phyloP scores from a whole-genome alignment of 2,113 vertebrate genomes.

The Noctilio leporinus region DNA sequence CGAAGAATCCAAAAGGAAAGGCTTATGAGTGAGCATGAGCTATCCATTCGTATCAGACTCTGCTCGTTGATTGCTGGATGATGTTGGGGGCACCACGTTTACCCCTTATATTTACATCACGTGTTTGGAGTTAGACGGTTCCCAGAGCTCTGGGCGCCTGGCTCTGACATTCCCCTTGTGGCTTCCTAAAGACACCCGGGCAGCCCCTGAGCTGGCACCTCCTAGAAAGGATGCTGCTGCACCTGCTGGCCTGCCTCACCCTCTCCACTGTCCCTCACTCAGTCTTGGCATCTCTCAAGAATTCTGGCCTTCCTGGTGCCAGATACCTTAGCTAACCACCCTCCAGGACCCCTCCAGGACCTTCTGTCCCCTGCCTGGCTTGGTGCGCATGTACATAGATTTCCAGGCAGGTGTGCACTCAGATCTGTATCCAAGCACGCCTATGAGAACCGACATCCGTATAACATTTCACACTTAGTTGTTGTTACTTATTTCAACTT shows the following conservation, averaged over 20 bases:
- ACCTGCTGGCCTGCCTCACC: background rate
- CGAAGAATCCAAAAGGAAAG: background rate
- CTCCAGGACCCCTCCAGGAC: background rate
- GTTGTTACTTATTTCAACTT: background rate
- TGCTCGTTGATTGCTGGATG: background rate
- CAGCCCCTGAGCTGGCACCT: background rate
- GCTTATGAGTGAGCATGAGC: background rate
- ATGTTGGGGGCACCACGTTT: background rate
- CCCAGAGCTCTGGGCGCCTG: background rate
- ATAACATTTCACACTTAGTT: background rate
- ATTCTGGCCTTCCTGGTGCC: background rate
- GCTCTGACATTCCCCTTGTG: background rate
- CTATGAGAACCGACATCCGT: rapidly evolving
- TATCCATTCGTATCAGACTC: rapidly evolving
- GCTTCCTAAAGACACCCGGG: background rate
- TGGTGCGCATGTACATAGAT: too few relatives aligned
- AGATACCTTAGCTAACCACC: background rate
- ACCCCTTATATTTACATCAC: background rate
- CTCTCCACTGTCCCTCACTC: background rate
- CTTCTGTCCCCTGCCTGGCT: background rate
- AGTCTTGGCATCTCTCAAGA: background rate
- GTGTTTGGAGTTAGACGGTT: background rate
- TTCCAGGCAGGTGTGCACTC: background rate
- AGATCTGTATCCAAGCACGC: background rate
- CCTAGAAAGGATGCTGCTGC: background rate